phyloP scores from a whole-genome alignment of 2,888 invertebrate genomes.

The Drosophila prolongata region DNA sequence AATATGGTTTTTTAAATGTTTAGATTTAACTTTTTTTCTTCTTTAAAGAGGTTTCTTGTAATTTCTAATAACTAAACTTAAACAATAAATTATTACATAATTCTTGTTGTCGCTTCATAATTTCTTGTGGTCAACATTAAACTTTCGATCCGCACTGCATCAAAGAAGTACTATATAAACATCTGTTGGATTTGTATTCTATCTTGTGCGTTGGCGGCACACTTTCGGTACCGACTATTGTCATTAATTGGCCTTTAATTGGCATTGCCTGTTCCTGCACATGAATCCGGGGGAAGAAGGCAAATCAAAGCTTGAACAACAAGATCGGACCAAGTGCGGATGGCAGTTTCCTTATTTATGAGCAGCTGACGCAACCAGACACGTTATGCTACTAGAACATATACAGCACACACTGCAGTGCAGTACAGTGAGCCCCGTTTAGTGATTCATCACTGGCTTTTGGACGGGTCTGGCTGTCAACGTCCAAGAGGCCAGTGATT shows the following conservation, averaged over 20 bases:
- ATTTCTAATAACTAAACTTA: no score
- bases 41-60: no score
- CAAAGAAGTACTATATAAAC: background rate
- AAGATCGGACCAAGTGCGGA: conserved; percentile 22
- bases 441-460: conserved; percentile 34
- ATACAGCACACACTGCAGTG: background rate
- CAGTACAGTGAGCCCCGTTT: conserved; percentile 5
- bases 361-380: conserved; percentile 43
- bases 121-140: no score
- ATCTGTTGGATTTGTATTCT: conserved; percentile 11
- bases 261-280: conserved; percentile 29
- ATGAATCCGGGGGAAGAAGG: conserved; percentile 23
- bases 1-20: no score
- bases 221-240: conserved; percentile 55
- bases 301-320: conserved; percentile 42
- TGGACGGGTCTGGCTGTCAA: conserved; percentile 60
- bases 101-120: no score
- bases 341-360: conserved; percentile 48
- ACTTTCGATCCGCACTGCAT: conserved; percentile 3
- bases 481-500: conserved; percentile 41
- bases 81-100: no score
- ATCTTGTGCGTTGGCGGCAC: conserved; percentile 65
- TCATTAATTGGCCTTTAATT: conserved; percentile 57
- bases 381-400: conserved; percentile 4
- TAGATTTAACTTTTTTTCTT: no score